phyloP scores from a whole-genome alignment of 2,113 vertebrate genomes.

The Erpornis zantholeuca region DNA sequence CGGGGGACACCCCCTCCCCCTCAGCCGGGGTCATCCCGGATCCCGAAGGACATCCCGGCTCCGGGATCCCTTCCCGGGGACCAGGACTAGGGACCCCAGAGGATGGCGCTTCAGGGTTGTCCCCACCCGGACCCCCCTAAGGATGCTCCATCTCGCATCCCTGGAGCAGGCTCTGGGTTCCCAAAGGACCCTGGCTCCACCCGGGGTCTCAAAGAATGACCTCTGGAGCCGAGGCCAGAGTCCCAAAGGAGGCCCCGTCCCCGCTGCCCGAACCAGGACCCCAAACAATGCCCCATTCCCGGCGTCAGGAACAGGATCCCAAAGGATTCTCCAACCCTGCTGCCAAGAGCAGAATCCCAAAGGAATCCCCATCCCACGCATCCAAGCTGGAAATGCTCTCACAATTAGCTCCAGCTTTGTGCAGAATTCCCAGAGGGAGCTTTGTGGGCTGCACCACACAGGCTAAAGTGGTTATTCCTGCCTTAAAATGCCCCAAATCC shows the following conservation, averaged over 20 bases:
- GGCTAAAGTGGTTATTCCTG: not conserved
- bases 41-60: not conserved
- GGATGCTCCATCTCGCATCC: not conserved
- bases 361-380: not conserved
- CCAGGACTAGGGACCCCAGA: not conserved
- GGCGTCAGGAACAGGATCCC: not conserved
- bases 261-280: not conserved
- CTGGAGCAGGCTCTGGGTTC: not conserved
- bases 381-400: not conserved
- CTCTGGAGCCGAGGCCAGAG: not conserved
- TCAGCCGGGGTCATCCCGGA: not conserved
- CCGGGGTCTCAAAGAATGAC: not conserved
- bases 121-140: not conserved
- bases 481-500: not conserved
- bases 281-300: no score
- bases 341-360: not conserved
- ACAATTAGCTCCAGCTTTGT: rapidly evolving
- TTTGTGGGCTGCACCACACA: rapidly evolving
- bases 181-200: not conserved
- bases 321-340: rapidly evolving
- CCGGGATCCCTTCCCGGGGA: not conserved
- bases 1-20: not conserved
- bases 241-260: no score
- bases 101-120: rapidly evolving
- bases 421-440: not conserved